phyloP scores from a whole-genome alignment of 2,113 vertebrate genomes.

The Aythya baeri region DNA sequence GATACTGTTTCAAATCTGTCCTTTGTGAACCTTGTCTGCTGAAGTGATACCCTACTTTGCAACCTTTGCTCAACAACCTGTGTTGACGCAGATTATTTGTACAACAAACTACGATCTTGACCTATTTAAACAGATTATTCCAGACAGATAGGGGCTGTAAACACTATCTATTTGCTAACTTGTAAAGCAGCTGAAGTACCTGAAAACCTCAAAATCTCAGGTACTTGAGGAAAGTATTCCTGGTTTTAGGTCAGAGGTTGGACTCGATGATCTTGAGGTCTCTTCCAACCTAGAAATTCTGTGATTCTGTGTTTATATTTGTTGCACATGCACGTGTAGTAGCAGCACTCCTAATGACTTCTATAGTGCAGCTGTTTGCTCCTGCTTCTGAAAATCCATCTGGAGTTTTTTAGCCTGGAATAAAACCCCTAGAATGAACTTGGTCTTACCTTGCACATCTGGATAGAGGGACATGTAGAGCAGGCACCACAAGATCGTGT shows the following conservation, averaged over 20 bases:
- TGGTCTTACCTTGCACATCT: slow-evolving; percentile 86
- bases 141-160: not conserved
- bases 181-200: not conserved
- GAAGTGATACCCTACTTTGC: not conserved
- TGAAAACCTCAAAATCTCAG: not conserved
- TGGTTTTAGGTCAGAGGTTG: not conserved
- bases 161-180: not conserved
- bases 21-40: not conserved
- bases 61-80: not conserved
- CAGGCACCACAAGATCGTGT: slow-evolving; percentile 93
- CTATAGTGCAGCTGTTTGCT: not conserved
- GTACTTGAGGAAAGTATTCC: not conserved
- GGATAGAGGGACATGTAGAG: slow-evolving; percentile 91
- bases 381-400: not conserved
- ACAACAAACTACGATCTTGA: not conserved
- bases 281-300: too few species aligned
- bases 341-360: not conserved
- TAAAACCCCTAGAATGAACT: not conserved
- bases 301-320: not conserved
- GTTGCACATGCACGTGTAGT: rapidly evolving
- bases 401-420: not conserved
- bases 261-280: too few species aligned
- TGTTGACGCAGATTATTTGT: not conserved
- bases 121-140: not conserved
- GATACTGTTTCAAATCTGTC: not conserved